Evolutionary conservation across 37 sponge, comb jelly and placozoan genomes (phyloP).

Genomic region (Corticium candelabrum): DNA sequence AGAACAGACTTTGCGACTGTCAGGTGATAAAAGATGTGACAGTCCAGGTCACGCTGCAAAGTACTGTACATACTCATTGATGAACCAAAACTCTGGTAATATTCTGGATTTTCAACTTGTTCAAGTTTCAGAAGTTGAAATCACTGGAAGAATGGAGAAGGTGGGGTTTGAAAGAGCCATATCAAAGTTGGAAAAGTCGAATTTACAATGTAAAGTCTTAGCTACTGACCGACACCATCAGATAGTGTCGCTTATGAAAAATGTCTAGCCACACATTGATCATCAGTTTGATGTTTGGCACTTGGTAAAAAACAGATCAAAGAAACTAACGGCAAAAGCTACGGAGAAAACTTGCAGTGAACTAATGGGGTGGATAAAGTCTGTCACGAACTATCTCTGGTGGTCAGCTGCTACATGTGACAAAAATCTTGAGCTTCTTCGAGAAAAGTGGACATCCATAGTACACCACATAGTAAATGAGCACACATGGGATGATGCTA

Average conservation of each 20-base stretch:
- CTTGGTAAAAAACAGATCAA: conserved; percentile 10
- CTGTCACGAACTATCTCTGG: conserved; percentile 18
- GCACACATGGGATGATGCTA: conserved; percentile 16
- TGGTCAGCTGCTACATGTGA: conserved; percentile 9
- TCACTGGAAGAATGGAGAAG: conserved; percentile 25
- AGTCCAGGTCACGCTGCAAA: conserved; percentile 17
- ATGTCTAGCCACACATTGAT: too few relatives aligned
- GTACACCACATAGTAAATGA: conserved; percentile 23
- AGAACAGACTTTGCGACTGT: too few relatives aligned
- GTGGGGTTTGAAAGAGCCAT: conserved; percentile 8
- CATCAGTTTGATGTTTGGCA: conserved; percentile 47
- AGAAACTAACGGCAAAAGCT: conserved; percentile 1
- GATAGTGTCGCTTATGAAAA: too few relatives aligned
- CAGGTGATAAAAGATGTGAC: conserved; percentile 35
- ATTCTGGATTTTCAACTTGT: conserved; percentile 22
- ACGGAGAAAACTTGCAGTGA: conserved; percentile 8
- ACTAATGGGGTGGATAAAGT: conserved; percentile 7
- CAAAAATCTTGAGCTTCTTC: neutral
- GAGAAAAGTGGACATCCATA: conserved; percentile 22
- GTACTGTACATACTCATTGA: conserved; percentile 30
- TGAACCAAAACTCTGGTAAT: conserved; percentile 9
- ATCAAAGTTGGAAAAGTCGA: too few relatives aligned
- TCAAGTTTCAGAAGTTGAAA: conserved; percentile 24
- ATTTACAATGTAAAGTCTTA: too few relatives aligned
- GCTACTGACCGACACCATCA: too few relatives aligned